These are phyloP conservation scores for Iselma pallidipennis DNA, from an alignment of 2,888 invertebrate species.

Conservation along the genomic window DNA sequence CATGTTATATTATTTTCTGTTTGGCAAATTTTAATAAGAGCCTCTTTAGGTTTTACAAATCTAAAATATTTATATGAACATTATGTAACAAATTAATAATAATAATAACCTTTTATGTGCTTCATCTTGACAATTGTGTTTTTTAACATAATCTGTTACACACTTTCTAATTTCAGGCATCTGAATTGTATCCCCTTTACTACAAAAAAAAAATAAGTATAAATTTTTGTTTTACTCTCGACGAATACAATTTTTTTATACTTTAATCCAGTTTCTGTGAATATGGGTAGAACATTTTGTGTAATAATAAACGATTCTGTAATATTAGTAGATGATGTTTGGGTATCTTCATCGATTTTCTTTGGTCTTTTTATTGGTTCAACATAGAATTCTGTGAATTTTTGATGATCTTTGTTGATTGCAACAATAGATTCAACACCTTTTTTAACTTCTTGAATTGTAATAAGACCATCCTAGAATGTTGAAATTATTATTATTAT, in stretches of 20 bases:
- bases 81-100: background rate
- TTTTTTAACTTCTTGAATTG: slow-evolving; percentile 69
- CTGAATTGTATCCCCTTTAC: slow-evolving; percentile 47
- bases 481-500: slow-evolving; percentile 19
- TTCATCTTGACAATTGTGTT: slow-evolving; percentile 61
- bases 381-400: slow-evolving; percentile 57
- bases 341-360: slow-evolving; percentile 34
- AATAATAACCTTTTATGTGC: slow-evolving; percentile 41
- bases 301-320: slow-evolving; percentile 73
- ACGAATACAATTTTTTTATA: slow-evolving; percentile 9
- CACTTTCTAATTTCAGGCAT: slow-evolving; percentile 66
- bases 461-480: slow-evolving; percentile 62
- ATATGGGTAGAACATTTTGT: slow-evolving; percentile 65
- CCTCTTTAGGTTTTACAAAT: slow-evolving; percentile 61
- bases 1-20: slow-evolving; percentile 63
- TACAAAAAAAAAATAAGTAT: slow-evolving; percentile 29
- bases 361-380: slow-evolving; percentile 45
- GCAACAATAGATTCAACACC: slow-evolving; percentile 80
- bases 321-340: slow-evolving; percentile 59
- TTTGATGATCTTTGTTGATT: slow-evolving; percentile 66
- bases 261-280: slow-evolving; percentile 55
- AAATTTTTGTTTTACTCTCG: background rate
- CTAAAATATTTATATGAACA: slow-evolving; percentile 46
- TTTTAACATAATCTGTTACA: slow-evolving; percentile 73
- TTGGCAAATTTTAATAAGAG: slow-evolving; percentile 49